These are phyloP conservation scores for Phylloscopus trochiloides DNA, from an alignment of 2,113 vertebrate genomes.

Conservation along the genomic window DNA sequence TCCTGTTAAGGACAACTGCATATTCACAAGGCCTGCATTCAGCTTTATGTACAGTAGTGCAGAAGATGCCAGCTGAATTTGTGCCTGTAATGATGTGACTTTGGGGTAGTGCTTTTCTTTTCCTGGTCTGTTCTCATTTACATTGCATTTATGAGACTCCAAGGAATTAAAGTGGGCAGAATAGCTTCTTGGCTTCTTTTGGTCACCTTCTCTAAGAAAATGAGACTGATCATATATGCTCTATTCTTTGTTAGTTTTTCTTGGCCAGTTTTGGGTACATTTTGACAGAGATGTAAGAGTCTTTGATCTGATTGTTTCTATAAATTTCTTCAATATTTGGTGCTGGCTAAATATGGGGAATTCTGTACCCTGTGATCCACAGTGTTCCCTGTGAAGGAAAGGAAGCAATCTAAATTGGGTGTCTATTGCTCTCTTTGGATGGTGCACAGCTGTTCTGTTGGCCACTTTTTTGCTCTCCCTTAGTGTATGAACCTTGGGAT, in stretches of 20 bases:
- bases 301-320: background rate
- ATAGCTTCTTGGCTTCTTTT: background rate
- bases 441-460: background rate
- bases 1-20: background rate
- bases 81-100: conserved; percentile 3
- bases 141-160: accelerated
- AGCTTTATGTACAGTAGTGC: background rate
- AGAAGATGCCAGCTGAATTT: conserved; percentile 21
- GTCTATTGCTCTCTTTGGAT: background rate
- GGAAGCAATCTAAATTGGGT: background rate
- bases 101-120: background rate
- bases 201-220: background rate
- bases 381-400: background rate
- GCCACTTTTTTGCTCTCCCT: background rate
- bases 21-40: conserved; percentile 22
- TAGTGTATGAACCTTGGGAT: background rate
- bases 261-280: background rate
- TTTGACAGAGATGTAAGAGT: background rate
- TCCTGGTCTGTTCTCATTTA: background rate
- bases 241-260: background rate
- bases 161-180: background rate
- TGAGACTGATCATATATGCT: background rate
- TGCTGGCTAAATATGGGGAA: background rate
- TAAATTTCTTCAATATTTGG: background rate
- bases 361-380: background rate